Evolutionary conservation across 2,797 vertebrate genomes (phyloP), one percentile per base, ranked within the genome.

Genomic region (Chromobotia macracanthus): DNA sequence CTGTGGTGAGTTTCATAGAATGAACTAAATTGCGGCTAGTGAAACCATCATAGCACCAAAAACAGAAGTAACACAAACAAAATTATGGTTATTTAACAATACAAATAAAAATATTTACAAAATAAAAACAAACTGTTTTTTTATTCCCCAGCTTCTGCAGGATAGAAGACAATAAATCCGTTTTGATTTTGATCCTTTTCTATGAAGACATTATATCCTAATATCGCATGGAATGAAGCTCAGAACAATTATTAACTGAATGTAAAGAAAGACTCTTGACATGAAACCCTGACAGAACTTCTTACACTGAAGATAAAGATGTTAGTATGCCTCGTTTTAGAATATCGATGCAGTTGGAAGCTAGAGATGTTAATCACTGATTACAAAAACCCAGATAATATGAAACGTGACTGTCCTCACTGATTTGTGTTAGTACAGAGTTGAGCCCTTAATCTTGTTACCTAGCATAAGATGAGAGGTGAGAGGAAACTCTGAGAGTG

Each of bases 1-100:
- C 0, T 96, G 95, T 5, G 81, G 92, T 93, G 38, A 38, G 38
- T 38, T 38, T 38, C 8, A 38, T 38, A 38, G 87, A 8, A 4
- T 55, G 21, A 19, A 46, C 31, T 77, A 25, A 55, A 50, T 3
- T 35, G 3, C 1, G 6, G 16, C 15, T 53, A 44, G 53, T 31
- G 48, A 31, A 50, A 60, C n/a, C 41, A 46, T 25, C 25, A 46
- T 44, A 16, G 5, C 56, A 35, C 16, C 15, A 51, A 15, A 13
- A 35, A 61, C 23, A 12, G 13, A 16, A 31, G 18, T 58, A 46
- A 77, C 19, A 69, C 31, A 11, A 35, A 5, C 19, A 25, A 60
- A 18, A 31, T 41, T 19, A 15, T 16, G 8, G 3, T 15, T 50
- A 3, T 50, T 16, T 58, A 58, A 58, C 12, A 58, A 1, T 23